Percentiles rank a stretch among this genome's conserved stretches.
Conservation (phyloP, 2,797 vertebrate genomes). For the Falco novaeseelandiae region DNA sequence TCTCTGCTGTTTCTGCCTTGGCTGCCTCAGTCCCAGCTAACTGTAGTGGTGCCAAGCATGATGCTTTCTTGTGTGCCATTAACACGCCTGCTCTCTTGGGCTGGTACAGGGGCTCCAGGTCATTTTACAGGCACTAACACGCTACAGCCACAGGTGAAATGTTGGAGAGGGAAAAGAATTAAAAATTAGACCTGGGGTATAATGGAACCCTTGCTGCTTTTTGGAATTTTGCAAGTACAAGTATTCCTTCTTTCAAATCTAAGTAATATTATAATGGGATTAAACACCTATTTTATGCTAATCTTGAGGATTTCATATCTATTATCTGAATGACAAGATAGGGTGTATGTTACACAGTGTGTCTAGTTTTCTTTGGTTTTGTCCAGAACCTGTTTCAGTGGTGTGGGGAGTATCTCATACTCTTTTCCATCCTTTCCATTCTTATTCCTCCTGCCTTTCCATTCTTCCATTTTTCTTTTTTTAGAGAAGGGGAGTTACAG, state of each 20-base stretch:
- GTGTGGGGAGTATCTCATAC: neutral
- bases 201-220: neutral
- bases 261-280: neutral
- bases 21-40: neutral
- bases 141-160: neutral
- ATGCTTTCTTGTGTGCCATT: neutral
- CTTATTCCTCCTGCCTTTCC: neutral
- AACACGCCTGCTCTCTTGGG: neutral
- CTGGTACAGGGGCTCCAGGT: neutral
- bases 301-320: neutral
- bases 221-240: neutral
- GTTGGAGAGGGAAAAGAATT: neutral
- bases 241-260: neutral
- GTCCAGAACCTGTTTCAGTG: neutral
- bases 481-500: neutral
- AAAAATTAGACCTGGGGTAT: neutral
- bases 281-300: neutral
- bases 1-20: neutral
- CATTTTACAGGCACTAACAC: neutral
- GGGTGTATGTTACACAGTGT: neutral
- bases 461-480: neutral
- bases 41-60: accelerated
- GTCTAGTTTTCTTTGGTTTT: neutral
- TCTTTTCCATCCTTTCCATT: neutral
- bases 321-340: neutral